Evolutionary conservation across 2,797 vertebrate genomes (phyloP).

Genomic region (Rhabdophis nuchalis): DNA sequence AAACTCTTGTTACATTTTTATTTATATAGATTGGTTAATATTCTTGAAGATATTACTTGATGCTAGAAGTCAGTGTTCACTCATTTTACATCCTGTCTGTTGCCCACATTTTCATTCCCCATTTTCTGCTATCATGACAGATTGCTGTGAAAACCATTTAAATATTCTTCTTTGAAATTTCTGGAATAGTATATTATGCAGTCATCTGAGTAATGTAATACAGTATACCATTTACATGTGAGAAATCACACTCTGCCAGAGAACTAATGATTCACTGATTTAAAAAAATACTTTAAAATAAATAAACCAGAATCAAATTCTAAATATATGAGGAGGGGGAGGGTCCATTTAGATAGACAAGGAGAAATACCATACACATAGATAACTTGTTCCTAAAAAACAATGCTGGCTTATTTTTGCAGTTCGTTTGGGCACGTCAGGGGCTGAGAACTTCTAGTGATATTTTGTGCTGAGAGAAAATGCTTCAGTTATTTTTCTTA

Average conservation of each 20-base stretch:
- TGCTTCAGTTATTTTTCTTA: background rate
- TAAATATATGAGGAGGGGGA: background rate
- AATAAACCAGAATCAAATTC: background rate
- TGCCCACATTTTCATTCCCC: background rate
- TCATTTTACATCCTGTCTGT: background rate
- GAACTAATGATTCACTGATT: background rate
- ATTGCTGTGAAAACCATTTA: background rate
- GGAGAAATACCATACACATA: background rate
- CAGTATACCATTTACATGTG: background rate
- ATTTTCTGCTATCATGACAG: background rate
- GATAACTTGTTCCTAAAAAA: background rate
- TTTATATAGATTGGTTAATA: background rate
- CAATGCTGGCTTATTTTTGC: background rate
- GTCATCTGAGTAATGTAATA: background rate
- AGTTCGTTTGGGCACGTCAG: background rate
- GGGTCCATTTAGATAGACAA: background rate
- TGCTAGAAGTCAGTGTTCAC: background rate
- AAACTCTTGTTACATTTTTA: too few relatives aligned
- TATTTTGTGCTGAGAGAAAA: background rate
- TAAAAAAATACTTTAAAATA: background rate
- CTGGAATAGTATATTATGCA: background rate
- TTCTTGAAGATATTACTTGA: background rate
- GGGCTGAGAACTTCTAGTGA: background rate
- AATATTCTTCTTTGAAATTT: background rate
- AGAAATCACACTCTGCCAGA: background rate